Base-by-base conservation (phyloP, 2,888 invertebrate genomes). In the Eudemis profundana region DNA sequence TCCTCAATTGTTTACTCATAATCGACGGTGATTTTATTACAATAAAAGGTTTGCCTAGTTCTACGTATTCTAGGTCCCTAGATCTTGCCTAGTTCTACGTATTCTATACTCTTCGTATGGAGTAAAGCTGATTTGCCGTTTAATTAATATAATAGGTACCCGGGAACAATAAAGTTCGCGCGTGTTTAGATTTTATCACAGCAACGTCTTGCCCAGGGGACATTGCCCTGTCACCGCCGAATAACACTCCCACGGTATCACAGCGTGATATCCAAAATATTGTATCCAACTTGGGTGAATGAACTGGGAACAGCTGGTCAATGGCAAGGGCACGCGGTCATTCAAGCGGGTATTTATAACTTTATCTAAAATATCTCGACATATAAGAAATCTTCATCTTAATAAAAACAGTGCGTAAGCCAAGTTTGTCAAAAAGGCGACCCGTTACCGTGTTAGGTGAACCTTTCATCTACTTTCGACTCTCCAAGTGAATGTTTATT, bases 281-380 rank as follows among this genome's bases (percentile, higher is more conserved):
- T 56, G 17, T 44, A 15, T 17, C 23, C 40, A 15, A 60, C 19
- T 27, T 21, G 33, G 63, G 69, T 69, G 69, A 71, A 61, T n/a
- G 69, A 70, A 68, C 72, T 59, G 56, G 29, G 19, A 51, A 47
- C 17, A 36, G 21, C 29, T 61, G 59, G 44, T 56, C 67, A 68
- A 65, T 65, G 71, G 54, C 71, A 68, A 73, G 72, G 71, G 68
- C 64, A 62, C 67, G 54, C 64, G 74, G 70, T 73, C 72, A 71
- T 69, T 70, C 68, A 68, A 69, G 56, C 50, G 40, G 12, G 49
- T 50, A 72, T 69, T 67, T 69, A 61, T 68, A 19, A 21, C 64
- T 61, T 66, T 69, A 53, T 66, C 40, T 38, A 15, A 56, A 54
- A 66, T 8, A 38, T 15, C 33, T 44, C 50, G 47, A 47, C 68